A percentile compares a stretch with the other conserved stretches of the same genome.
Evolutionary conservation across 2,797 vertebrate genomes (phyloP).

Genomic region (Thaleichthys pacificus): DNA sequence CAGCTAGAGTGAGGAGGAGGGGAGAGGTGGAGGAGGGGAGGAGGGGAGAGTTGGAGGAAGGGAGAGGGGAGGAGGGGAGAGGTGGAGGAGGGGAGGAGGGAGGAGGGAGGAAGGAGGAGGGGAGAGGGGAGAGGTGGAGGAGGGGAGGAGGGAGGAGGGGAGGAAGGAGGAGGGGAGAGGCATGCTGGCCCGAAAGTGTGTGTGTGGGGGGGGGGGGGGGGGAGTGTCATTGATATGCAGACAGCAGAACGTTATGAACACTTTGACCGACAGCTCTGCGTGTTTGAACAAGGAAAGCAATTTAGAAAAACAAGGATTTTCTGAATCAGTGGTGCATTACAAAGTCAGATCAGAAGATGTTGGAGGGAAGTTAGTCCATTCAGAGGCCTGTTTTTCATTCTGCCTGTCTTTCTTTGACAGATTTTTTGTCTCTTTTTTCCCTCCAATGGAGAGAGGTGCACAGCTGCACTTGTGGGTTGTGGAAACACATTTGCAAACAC

Average conservation of each 20-base stretch:
- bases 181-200: too few relatives aligned
- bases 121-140: background rate
- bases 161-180: too few relatives aligned
- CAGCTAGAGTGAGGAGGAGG: slow-evolving; percentile 16
- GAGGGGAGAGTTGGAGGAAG: too few relatives aligned
- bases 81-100: too few relatives aligned
- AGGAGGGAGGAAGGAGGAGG: too few relatives aligned
- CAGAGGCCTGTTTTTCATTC: slow-evolving; percentile 42
- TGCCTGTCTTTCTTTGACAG: slow-evolving; percentile 2
- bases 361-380: slow-evolving; percentile 41
- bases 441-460: slow-evolving; percentile 50
- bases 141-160: slow-evolving; percentile 44
- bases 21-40: too few relatives aligned
- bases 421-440: slow-evolving; percentile 21
- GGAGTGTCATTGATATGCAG: slow-evolving; percentile 54
- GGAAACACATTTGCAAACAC: slow-evolving; percentile 62
- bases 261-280: slow-evolving; percentile 42
- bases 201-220: slow-evolving; percentile 38
- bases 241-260: slow-evolving; percentile 55
- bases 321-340: slow-evolving; percentile 23
- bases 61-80: too few relatives aligned
- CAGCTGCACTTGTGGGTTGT: slow-evolving; percentile 63
- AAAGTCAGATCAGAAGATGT: slow-evolving; percentile 31
- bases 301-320: slow-evolving; percentile 47
- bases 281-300: slow-evolving; percentile 48